A percentile compares a stretch with the other conserved stretches of the same genome.
Evolutionary conservation across 2,113 vertebrate genomes (phyloP).

Genomic region (Thalassoma bifasciatum): DNA sequence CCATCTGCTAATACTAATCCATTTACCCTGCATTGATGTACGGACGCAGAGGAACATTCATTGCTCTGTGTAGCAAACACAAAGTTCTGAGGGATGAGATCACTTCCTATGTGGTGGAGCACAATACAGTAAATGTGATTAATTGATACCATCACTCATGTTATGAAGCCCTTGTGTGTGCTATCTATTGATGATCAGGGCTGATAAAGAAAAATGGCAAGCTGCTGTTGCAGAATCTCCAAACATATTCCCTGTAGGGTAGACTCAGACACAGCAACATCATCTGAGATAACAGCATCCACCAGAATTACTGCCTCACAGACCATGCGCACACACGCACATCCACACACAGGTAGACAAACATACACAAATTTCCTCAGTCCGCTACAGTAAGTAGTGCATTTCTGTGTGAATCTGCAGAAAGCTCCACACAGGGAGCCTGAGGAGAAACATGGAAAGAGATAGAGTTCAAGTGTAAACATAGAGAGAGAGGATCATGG

Average conservation of each 20-base stretch:
- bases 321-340: conserved; percentile 1
- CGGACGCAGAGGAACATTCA: conserved; percentile 31
- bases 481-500: conserved; percentile 61
- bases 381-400: neutral
- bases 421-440: conserved; percentile 16
- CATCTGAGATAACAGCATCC: conserved; percentile 40
- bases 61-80: conserved; percentile 16
- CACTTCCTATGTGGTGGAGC: conserved; percentile 38
- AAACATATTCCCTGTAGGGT: conserved; percentile 43
- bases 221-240: conserved; percentile 55
- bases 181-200: conserved; percentile 70
- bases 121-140: conserved; percentile 69
- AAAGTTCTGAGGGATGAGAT: conserved; percentile 44
- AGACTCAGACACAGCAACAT: conserved; percentile 22
- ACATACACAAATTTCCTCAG: neutral
- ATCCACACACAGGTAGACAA: conserved; percentile 26
- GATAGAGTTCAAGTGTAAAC: conserved; percentile 60
- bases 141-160: conserved; percentile 74
- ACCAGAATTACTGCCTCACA: conserved; percentile 13
- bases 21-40: conserved; percentile 39
- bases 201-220: conserved; percentile 59
- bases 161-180: conserved; percentile 62
- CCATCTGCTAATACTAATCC: conserved; percentile 82
- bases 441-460: conserved; percentile 56
- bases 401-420: neutral